phyloP scores from a whole-genome alignment of 2,888 invertebrate genomes.

The Argyra leucocephala region DNA sequence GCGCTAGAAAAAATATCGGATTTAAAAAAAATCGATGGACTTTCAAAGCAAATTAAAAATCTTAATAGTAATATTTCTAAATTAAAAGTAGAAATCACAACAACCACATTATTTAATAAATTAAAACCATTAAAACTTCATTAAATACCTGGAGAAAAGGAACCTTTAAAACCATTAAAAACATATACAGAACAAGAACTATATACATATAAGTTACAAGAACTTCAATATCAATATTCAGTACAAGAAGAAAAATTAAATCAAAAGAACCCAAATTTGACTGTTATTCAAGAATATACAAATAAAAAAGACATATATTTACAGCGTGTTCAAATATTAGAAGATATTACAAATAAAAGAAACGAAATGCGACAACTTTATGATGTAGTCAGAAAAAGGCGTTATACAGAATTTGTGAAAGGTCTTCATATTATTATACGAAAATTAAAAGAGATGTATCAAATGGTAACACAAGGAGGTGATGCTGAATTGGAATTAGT shows the following conservation, averaged over 20 bases:
- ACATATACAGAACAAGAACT: slow-evolving; percentile 59
- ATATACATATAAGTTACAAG: slow-evolving; percentile 47
- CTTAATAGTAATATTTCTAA: too few relatives aligned
- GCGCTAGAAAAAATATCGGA: slow-evolving; percentile 51
- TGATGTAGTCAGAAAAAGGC: slow-evolving; percentile 59
- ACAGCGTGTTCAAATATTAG: slow-evolving; percentile 65
- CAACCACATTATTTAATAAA: slow-evolving; percentile 51
- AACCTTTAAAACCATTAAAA: slow-evolving; percentile 46
- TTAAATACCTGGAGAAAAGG: slow-evolving; percentile 49
- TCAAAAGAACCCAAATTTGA: slow-evolving; percentile 60
- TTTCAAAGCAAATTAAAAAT: too few relatives aligned
- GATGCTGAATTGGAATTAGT: slow-evolving; percentile 94
- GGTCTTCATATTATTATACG: slow-evolving; percentile 82
- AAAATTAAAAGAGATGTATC: slow-evolving; percentile 94
- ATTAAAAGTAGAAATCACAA: slow-evolving; percentile 47
- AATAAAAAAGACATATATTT: slow-evolving; percentile 64
- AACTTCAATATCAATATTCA: slow-evolving; percentile 50
- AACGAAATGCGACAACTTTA: slow-evolving; percentile 66
- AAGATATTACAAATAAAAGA: slow-evolving; percentile 65
- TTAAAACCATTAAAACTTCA: slow-evolving; percentile 51
- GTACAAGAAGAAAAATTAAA: slow-evolving; percentile 54
- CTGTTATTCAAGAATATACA: slow-evolving; percentile 63
- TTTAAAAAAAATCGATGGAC: slow-evolving; percentile 46
- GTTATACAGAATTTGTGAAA: slow-evolving; percentile 70
- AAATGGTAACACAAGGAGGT: slow-evolving; percentile 94